phyloP scores from a whole-genome alignment of 2,888 invertebrate species.

The Drosophila macrospina region DNA sequence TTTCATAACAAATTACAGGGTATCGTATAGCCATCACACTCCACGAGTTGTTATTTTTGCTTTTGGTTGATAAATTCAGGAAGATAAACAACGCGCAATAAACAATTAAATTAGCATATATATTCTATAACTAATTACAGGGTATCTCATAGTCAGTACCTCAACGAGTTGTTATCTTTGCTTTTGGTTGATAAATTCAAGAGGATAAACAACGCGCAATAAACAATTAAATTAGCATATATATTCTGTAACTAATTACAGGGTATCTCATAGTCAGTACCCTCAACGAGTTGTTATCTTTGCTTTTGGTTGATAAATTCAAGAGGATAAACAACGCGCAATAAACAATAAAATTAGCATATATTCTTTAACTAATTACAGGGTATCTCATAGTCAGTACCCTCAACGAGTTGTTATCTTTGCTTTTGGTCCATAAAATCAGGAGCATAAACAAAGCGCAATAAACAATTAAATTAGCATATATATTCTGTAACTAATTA shows the following conservation, averaged over 20 bases:
- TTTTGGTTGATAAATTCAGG: constrained; percentile 57
- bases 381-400: neutral
- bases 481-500: neutral
- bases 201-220: too few species aligned
- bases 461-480: too few species aligned
- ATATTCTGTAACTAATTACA: neutral
- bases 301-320: constrained; percentile 54
- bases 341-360: too few species aligned
- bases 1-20: constrained; percentile 9
- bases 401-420: constrained; percentile 4
- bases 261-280: constrained; percentile 17
- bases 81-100: constrained; percentile 74
- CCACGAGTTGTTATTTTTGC: constrained; percentile 8
- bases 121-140: too few species aligned
- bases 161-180: too few species aligned
- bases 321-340: constrained; percentile 72
- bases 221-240: too few species aligned
- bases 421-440: constrained; percentile 52
- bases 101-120: too few species aligned
- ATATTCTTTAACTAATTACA: too few species aligned
- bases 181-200: too few species aligned
- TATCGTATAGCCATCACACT: neutral
- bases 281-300: constrained; percentile 4
- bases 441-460: constrained; percentile 73
- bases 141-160: too few species aligned